Evolutionary conservation across 1,140 invertebrate genomes (phyloP).

Genomic region (Drosophila virilis): DNA sequence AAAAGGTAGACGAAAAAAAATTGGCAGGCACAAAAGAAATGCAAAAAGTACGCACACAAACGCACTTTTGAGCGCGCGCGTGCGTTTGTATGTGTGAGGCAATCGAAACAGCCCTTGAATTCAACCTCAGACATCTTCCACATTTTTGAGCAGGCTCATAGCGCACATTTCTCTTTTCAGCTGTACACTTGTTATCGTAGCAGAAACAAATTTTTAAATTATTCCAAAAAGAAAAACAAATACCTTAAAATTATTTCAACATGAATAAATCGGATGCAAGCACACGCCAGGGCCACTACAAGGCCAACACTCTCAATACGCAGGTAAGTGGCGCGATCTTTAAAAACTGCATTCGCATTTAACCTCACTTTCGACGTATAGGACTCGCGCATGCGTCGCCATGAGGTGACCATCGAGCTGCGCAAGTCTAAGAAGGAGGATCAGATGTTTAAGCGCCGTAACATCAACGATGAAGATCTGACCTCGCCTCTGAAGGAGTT

Average conservation of each 20-base stretch:
- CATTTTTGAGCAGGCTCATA: background rate
- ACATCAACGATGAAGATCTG: constrained; percentile 88
- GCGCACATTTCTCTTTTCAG: constrained; percentile 31
- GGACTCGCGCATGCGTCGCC: constrained; percentile 94
- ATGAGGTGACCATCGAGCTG: constrained; percentile 94
- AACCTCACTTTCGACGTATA: constrained; percentile 80
- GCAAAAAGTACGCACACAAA: constrained; percentile 25
- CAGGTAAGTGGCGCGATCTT: constrained; percentile 57
- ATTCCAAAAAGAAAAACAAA: constrained; percentile 2
- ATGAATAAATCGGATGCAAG: constrained; percentile 74
- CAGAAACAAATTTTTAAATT: constrained; percentile 19
- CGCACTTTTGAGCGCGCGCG: background rate
- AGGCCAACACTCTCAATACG: constrained; percentile 70
- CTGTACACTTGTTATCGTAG: constrained; percentile 49
- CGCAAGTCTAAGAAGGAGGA: constrained; percentile 98
- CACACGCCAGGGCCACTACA: constrained; percentile 72
- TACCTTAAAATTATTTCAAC: constrained; percentile 22
- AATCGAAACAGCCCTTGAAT: constrained; percentile 51
- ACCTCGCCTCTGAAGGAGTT: constrained; percentile 86
- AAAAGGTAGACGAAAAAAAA: constrained; percentile 39
- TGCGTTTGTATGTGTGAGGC: background rate
- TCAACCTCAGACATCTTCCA: constrained; percentile 1
- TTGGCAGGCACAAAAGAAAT: constrained; percentile 34
- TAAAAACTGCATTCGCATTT: constrained; percentile 14
- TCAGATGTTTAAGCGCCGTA: constrained; percentile 96